Conservation (phyloP, 2,888 invertebrate genomes). For the Tigriopus californicus region DNA sequence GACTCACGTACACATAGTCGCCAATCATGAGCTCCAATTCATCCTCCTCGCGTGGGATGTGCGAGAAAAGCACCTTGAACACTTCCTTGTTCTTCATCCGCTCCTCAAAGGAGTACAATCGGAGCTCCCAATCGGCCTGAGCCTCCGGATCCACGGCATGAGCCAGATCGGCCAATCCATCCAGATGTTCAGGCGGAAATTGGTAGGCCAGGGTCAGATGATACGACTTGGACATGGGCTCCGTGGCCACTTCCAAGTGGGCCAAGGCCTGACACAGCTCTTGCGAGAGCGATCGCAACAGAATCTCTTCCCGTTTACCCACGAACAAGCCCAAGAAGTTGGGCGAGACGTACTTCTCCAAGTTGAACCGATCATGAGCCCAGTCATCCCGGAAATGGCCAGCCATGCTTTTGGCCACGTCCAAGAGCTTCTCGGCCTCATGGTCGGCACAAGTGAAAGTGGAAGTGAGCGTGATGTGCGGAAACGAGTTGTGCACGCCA, state of each 20-base stretch:
- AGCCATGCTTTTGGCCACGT: slow-evolving; percentile 32
- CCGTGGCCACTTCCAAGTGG: slow-evolving; percentile 44
- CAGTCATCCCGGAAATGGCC: slow-evolving; percentile 27
- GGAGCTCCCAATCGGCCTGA: slow-evolving; percentile 57
- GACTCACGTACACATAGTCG: slow-evolving; percentile 63
- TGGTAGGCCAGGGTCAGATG: slow-evolving; percentile 77
- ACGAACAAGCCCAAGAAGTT: slow-evolving; percentile 84
- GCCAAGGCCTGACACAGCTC: neutral
- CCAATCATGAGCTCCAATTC: slow-evolving; percentile 66
- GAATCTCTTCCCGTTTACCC: slow-evolving; percentile 57
- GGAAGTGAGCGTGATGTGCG: slow-evolving; percentile 49
- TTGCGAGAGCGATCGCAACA: slow-evolving; percentile 31
- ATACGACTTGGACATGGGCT: slow-evolving; percentile 40
- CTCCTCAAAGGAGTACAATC: slow-evolving; percentile 63
- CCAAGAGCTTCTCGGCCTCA: slow-evolving; percentile 44
- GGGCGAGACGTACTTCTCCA: slow-evolving; percentile 64
- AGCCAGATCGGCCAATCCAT: slow-evolving; percentile 49
- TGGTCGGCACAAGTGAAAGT: slow-evolving; percentile 38
- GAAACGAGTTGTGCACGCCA: slow-evolving; percentile 71
- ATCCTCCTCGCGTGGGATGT: slow-evolving; percentile 53
- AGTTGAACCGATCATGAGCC: slow-evolving; percentile 23
- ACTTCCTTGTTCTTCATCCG: neutral
- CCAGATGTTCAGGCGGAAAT: slow-evolving; percentile 51
- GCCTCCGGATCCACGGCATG: slow-evolving; percentile 45
- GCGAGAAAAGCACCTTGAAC: slow-evolving; percentile 47